Evolutionary conservation across 2,113 vertebrate species (phyloP).

Genomic region (Pelmatolapia mariae): DNA sequence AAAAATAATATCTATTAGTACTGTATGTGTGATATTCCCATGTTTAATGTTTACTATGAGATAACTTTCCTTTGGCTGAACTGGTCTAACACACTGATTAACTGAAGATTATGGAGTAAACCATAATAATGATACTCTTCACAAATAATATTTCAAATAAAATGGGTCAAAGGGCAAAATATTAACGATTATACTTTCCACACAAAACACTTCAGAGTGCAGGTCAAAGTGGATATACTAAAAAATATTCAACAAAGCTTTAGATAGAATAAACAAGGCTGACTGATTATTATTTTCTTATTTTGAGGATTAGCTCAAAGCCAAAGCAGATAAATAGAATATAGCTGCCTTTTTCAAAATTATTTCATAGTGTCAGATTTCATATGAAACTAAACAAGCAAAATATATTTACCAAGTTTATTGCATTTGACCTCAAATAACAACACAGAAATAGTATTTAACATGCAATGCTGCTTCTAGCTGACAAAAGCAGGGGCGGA

Average conservation of each 20-base stretch:
- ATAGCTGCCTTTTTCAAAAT: neutral
- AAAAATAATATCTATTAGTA: neutral
- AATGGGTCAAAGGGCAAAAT: neutral
- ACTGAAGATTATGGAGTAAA: neutral
- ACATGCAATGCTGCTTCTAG: rapidly evolving
- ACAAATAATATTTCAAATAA: neutral
- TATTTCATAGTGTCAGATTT: rapidly evolving
- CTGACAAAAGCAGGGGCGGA: neutral
- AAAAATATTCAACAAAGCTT: neutral
- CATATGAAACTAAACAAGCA: neutral
- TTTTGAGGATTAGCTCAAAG: rapidly evolving
- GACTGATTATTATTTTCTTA: neutral
- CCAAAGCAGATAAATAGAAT: neutral
- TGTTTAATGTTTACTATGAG: neutral
- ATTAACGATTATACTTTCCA: rapidly evolving
- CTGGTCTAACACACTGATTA: rapidly evolving
- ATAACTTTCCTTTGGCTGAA: neutral
- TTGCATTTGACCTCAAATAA: neutral
- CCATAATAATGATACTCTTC: neutral
- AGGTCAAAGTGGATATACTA: neutral
- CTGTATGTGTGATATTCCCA: neutral
- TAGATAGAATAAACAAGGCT: neutral
- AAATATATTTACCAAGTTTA: neutral
- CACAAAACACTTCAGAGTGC: neutral
- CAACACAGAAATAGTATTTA: neutral